Evolutionary conservation across 2,888 invertebrate species (phyloP), one percentile per base, ranked within the genome.

Genomic region (Schrankia costaestrigalis): DNA sequence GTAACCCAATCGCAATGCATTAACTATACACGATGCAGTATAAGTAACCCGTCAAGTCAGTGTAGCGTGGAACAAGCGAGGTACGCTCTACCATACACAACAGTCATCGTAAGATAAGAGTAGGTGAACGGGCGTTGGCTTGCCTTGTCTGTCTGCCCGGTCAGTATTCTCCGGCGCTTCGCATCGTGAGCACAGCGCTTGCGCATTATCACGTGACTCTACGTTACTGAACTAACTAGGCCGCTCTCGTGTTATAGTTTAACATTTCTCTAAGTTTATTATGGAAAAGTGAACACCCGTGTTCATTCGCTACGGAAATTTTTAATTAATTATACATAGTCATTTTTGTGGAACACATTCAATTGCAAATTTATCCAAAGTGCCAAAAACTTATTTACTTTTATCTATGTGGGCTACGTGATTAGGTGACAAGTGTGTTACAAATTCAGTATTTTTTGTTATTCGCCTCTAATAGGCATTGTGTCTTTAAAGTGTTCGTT

Each of bases 101-200:
- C n/a, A 67, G 73, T 69, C 77, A 72, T 77, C 73, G 70, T 57
- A 56, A 78, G 84, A 85, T 84, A 85, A 85, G 75, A 80, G 77
- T 78, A 76, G 78, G 79, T 77, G 78, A 79, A 74, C 83, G 84
- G 82, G 80, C 80, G 78, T 80, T 78, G 78, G 71, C 78, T 68
- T 61, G 57, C 63, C 61, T 67, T 65, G 74, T 68, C 69, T 63
- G 72, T 63, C 65, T 63, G 42, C 51, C 35, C 41, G 39, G 59
- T 56, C 80, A 85, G 86, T 87, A 71, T 63, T 75, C 74, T 67
- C 71, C 71, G 67, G 77, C 77, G 78, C 75, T 71, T 69, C 71
- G 73, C 41, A 46, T 46, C 66, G 77, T 67, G 60, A 60, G 57
- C 72, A 78, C 83, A 73, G 68, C 82, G 81, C 70, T 57, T 65